Conservation (phyloP, 2,797 vertebrate species). For the Notolabrus celidotus region DNA sequence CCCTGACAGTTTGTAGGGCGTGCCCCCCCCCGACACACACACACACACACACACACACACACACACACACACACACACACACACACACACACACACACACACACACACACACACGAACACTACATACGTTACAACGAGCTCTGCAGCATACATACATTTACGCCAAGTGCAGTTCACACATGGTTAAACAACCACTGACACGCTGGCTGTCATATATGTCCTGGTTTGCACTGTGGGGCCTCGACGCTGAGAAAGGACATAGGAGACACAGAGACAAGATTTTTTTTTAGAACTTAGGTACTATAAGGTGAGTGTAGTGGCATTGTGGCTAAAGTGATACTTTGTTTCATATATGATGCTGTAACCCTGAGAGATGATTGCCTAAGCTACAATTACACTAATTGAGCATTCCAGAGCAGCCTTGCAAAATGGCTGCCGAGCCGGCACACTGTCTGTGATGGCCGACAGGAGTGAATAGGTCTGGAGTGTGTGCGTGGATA, state of each 20-base stretch:
- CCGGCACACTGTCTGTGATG: slow-evolving; percentile 79
- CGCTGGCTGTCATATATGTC: slow-evolving; percentile 42
- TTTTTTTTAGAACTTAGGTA: slow-evolving; percentile 6
- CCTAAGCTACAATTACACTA: slow-evolving; percentile 73
- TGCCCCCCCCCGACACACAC: slow-evolving; percentile 67
- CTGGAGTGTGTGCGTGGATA: slow-evolving; percentile 68
- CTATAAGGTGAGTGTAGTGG: slow-evolving; percentile 4
- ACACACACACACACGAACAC: too few relatives aligned
- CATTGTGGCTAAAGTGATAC: neutral
- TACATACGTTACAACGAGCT: slow-evolving; percentile 50
- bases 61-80: too few relatives aligned
- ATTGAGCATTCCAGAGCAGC: slow-evolving; percentile 80
- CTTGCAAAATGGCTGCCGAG: slow-evolving; percentile 84
- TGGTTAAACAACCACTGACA: slow-evolving; percentile 58
- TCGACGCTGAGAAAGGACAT: slow-evolving; percentile 13
- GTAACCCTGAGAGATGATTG: slow-evolving; percentile 25
- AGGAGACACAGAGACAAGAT: slow-evolving; percentile 5
- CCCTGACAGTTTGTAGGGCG: slow-evolving; percentile 74
- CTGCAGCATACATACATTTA: slow-evolving; percentile 49
- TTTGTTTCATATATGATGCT: slow-evolving; percentile 20
- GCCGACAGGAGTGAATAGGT: slow-evolving; percentile 78
- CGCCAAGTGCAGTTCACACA: slow-evolving; percentile 59
- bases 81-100: too few relatives aligned
- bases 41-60: too few relatives aligned
- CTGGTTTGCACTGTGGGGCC: slow-evolving; percentile 43